Percentiles rank a stretch among this genome's conserved stretches.
Conservation (phyloP, 2,888 invertebrate species). For the Pristionchus arcanus region DNA sequence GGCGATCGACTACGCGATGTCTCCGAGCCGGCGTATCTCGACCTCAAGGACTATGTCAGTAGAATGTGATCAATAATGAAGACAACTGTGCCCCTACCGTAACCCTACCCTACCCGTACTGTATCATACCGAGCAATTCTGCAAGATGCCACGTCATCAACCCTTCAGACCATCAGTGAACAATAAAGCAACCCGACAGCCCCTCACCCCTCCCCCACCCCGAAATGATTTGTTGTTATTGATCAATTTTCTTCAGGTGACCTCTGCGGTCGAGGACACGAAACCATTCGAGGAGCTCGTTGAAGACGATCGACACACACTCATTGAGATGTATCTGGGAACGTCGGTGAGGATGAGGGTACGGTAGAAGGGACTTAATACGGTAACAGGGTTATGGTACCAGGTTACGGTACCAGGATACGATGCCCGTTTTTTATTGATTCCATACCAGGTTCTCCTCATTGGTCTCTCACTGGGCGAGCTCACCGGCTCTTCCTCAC, state of each 20-base stretch:
- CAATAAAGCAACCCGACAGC: not conserved
- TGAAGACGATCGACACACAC: too few species aligned
- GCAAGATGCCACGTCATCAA: too few species aligned
- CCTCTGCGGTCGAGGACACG: constrained; percentile 29
- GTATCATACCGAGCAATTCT: too few species aligned
- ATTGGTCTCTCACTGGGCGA: constrained; percentile 51
- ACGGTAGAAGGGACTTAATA: not conserved
- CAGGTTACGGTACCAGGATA: too few species aligned
- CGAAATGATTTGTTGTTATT: not conserved
- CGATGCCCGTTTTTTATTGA: not conserved
- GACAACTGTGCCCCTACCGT: not conserved
- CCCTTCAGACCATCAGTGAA: too few species aligned
- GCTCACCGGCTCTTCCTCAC: constrained; percentile 10
- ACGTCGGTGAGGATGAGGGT: constrained; percentile 42
- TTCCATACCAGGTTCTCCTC: constrained; percentile 26
- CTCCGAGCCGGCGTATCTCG: too few species aligned
- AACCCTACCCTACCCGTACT: too few species aligned
- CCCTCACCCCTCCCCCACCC: not conserved
- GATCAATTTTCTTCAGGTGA: not conserved
- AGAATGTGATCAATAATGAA: too few species aligned
- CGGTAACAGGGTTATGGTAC: not conserved
- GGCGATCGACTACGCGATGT: too few species aligned
- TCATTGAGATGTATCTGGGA: constrained; percentile 56
- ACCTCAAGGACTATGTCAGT: too few species aligned
- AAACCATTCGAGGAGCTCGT: constrained; percentile 40